Evolutionary conservation across 2,113 vertebrate species (phyloP), one percentile per base, ranked within the genome.

Genomic region (Grammomys surdaster): DNA sequence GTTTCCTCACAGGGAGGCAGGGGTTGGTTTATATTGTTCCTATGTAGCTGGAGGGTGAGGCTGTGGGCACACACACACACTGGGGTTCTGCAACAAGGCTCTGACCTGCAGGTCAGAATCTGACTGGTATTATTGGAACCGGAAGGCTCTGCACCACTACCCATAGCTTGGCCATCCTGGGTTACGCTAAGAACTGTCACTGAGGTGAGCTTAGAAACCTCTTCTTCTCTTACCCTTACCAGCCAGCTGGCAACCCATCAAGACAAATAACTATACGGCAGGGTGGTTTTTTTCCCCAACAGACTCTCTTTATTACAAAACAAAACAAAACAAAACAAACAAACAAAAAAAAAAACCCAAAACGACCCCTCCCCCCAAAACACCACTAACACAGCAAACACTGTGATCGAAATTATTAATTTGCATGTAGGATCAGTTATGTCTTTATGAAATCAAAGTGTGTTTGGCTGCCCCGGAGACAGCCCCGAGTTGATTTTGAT

Each of bases 401-500:
- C 92, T 4, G 48, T 3, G 0, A 36, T 36, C 33, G 2, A 89
- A 89, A 94, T 97, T 95, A 98, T 97, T 95, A 82, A 98, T 98
- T 97, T 97, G 97, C 97, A 98, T 97, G 97, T 90, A 97, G 96
- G 97, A 75, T 96, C 93, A 87, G 98, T 97, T 98, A 97, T 98
- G 98, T 98, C 98, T 98, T 98, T 98, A 98, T 98, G 98, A 98
- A 98, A 98, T 97, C 97, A 97, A 98, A 98, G 98, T 98, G 98
- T 98, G 98, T 98, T 98, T 98, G 98, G 98, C 95, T 24, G 98
- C 98, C 97, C 97, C 96, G 90, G 96, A 97, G 98, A 97, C 98
- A 97, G 98, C 98, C 97, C 96, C 12, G 95, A 98, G 98, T 98
- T 98, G 98, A 98, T 99, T 99, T 98, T 99, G 98, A 98, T 99